phyloP scores from a whole-genome alignment of 2,888 invertebrate genomes.

The Dynastes grantii region DNA sequence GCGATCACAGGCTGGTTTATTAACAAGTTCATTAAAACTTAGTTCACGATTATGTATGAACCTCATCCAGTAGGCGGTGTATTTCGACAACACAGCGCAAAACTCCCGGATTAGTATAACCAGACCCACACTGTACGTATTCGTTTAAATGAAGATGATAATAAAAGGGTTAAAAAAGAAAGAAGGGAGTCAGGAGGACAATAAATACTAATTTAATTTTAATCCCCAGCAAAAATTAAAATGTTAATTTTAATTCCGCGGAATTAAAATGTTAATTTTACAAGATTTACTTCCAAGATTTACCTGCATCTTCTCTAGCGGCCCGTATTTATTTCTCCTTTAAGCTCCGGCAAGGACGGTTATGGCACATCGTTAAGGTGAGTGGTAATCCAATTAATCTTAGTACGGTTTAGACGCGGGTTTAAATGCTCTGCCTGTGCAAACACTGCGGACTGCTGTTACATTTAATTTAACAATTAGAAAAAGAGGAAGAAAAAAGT shows the following conservation, averaged over 20 bases:
- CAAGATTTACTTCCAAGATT: conserved; percentile 25
- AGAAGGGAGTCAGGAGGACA: not conserved
- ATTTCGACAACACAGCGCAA: too few species aligned
- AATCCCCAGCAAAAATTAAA: conserved; percentile 31
- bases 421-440: conserved; percentile 16
- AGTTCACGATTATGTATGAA: too few species aligned
- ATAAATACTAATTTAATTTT: conserved; percentile 44
- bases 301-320: not conserved
- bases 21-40: too few species aligned
- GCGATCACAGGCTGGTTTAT: too few species aligned
- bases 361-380: conserved; percentile 35
- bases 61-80: too few species aligned
- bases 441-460: not conserved
- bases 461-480: conserved; percentile 23
- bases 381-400: conserved; percentile 31
- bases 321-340: conserved; percentile 22
- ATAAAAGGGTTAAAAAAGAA: too few species aligned
- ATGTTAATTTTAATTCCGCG: conserved; percentile 40
- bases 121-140: too few species aligned
- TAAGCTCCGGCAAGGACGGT: conserved; percentile 22
- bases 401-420: conserved; percentile 4
- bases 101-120: too few species aligned
- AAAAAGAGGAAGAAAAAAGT: not conserved
- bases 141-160: too few species aligned
- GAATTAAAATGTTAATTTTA: conserved; percentile 44